Conservation (phyloP, 1,140 invertebrate species). For the Cryptotermes secundus region DNA sequence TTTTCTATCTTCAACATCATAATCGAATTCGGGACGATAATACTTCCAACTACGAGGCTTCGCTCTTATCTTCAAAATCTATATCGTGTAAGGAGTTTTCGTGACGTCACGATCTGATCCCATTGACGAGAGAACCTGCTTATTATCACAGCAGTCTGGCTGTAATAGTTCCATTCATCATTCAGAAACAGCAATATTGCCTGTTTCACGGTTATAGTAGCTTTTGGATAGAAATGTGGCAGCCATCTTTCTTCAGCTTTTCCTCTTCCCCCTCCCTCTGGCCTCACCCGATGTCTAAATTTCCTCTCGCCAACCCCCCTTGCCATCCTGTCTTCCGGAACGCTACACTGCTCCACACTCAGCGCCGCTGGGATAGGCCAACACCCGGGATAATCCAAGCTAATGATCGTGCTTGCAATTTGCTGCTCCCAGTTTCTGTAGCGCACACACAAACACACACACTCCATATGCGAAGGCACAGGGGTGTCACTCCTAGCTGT, state of each 20-base stretch:
- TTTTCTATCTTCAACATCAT: too few relatives aligned
- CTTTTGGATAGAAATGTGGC: not conserved
- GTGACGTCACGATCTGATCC: slow-evolving; percentile 6
- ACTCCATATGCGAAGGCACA: not conserved
- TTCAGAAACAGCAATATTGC: not conserved
- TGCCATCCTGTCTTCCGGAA: slow-evolving; percentile 27
- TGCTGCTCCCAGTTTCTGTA: slow-evolving; percentile 24
- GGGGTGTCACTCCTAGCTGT: not conserved
- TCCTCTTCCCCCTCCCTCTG: slow-evolving; percentile 32
- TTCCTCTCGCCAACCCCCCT: slow-evolving; percentile 12
- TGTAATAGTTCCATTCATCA: not conserved
- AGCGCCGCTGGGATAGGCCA: not conserved
- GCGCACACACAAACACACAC: not conserved
- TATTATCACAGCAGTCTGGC: not conserved
- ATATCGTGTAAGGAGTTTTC: not conserved
- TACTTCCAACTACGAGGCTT: too few relatives aligned
- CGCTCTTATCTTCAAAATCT: not conserved
- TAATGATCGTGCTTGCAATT: slow-evolving; percentile 34
- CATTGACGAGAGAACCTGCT: not conserved
- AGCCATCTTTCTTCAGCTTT: slow-evolving; percentile 28
- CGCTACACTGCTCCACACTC: slow-evolving; percentile 22
- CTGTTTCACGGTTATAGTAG: slow-evolving; percentile 2
- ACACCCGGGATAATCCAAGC: slow-evolving; percentile 33
- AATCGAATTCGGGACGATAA: too few relatives aligned
- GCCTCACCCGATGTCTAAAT: not conserved